A percentile compares a stretch with the other conserved stretches of the same genome.
Evolutionary conservation across 1,140 invertebrate species (phyloP).

Genomic region (Drosophila azteca): DNA sequence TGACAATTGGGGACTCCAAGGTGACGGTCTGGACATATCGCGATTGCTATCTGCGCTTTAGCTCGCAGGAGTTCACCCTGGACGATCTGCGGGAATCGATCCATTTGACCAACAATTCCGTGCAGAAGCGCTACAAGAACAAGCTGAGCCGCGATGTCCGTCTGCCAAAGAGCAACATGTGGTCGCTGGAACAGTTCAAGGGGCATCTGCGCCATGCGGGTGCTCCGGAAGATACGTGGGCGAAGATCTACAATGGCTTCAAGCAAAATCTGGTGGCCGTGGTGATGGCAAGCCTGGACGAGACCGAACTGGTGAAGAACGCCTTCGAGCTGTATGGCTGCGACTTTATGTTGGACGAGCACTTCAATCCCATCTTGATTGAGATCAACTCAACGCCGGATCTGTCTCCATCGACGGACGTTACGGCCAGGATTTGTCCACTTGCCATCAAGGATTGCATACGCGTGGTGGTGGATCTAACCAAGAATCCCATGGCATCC

Average conservation of each 20-base stretch:
- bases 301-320: constrained; percentile 90
- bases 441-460: constrained; percentile 93
- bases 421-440: constrained; percentile 92
- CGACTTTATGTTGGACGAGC: constrained; percentile 94
- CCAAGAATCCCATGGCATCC: constrained; percentile 83
- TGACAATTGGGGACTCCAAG: constrained; percentile 91
- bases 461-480: constrained; percentile 89
- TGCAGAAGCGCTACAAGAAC: constrained; percentile 93
- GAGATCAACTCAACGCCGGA: constrained; percentile 97
- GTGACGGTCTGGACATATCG: constrained; percentile 95
- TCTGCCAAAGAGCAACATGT: constrained; percentile 92
- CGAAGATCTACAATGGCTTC: constrained; percentile 93
- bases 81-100: constrained; percentile 94
- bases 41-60: constrained; percentile 94
- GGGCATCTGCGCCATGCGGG: constrained; percentile 86
- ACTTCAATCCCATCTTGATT: constrained; percentile 94
- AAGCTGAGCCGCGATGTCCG: constrained; percentile 86
- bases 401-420: constrained; percentile 91
- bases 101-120: constrained; percentile 95
- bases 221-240: constrained; percentile 85
- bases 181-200: constrained; percentile 91
- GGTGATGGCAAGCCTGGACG: constrained; percentile 90
- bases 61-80: constrained; percentile 93
- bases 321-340: constrained; percentile 96
- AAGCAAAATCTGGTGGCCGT: constrained; percentile 92